Evolutionary conservation across 1,140 invertebrate genomes (phyloP), one percentile per base, ranked within the genome.

Genomic region (Brachionus paranguensis): DNA sequence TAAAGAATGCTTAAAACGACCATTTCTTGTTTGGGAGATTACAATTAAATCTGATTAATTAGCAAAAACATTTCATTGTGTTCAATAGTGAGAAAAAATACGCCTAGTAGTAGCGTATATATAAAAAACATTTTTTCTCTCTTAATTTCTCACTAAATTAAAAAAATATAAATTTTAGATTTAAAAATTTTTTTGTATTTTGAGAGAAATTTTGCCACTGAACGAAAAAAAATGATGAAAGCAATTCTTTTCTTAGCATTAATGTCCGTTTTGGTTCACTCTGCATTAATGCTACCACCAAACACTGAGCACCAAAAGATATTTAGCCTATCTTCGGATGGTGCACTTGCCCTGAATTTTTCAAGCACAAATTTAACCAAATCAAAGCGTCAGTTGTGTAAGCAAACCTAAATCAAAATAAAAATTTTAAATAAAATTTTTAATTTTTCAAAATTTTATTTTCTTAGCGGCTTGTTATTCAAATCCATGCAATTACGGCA

Each of bases 401-500:
- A 76, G 41, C 41, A 37, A 27, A 11, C 24, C 20, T 72, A 43
- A 76, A 76, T 47, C 3, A 6, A 6, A 37, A 37, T 37, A 37
- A 37, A 37, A 37, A 7, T 20, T 12, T 47, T 29, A 24, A 47
- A 27, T 33, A 29, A 53, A 20, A 20, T 10, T 20, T 27, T 20
- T 10, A 20, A 17, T 17, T 47, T 27, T 50, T 33, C 12, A 76
- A 37, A 76, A 76, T 50, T 27, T 4, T 43, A 33, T 43, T 3
- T 27, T 60, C 17, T n/a, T 17, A 81, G 78, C 78, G 17, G 81
- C 81, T 45, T 83, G 81, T 24, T 47, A 68, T 53, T 83, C 81
- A 41, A 83, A 83, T 47, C 81, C 81, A 53, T 83, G 81, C 17
- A 83, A 83, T 72, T 55, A 68, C 29, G 81, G 81, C 29, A 83